A percentile compares a stretch with the other conserved stretches of the same genome.
Conservation (phyloP, 2,888 invertebrate genomes). For the Chaitophorus viminalis region DNA sequence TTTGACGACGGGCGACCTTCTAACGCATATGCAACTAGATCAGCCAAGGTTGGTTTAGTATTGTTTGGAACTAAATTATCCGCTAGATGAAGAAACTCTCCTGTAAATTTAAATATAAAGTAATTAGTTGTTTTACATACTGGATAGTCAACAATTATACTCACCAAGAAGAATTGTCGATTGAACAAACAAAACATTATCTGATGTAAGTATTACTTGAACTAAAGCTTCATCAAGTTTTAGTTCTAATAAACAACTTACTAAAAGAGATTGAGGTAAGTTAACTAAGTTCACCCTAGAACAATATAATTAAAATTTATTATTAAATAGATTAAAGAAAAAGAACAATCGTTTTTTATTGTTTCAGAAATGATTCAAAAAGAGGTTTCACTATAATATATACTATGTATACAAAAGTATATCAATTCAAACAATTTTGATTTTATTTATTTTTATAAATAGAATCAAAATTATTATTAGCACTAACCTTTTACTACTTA, state of each 20-base stretch:
- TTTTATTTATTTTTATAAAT: too few relatives aligned
- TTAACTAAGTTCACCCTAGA: conserved; percentile 88
- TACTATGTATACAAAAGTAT: too few relatives aligned
- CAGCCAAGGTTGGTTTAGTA: conserved; percentile 85
- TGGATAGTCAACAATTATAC: background rate
- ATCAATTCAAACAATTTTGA: too few relatives aligned
- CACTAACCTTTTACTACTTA: conserved; percentile 73
- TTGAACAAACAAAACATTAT: conserved; percentile 88
- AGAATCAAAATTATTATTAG: background rate
- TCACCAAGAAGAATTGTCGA: conserved; percentile 87
- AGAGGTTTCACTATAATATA: too few relatives aligned
- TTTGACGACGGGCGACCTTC: conserved; percentile 64
- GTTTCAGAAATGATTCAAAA: too few relatives aligned
- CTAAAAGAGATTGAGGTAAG: conserved; percentile 87
- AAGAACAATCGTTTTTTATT: background rate
- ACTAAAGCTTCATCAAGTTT: conserved; percentile 89
- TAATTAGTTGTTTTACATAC: background rate
- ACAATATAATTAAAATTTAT: conserved; percentile 61
- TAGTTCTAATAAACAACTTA: conserved; percentile 88
- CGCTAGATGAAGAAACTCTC: conserved; percentile 87
- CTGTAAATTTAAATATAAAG: conserved; percentile 67
- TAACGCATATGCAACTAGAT: conserved; percentile 78
- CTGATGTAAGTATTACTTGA: conserved; percentile 90
- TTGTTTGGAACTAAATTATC: conserved; percentile 88
- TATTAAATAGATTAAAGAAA: background rate